Evolutionary conservation across 2,888 invertebrate species (phyloP).

Genomic region (Drosophila formosana): DNA sequence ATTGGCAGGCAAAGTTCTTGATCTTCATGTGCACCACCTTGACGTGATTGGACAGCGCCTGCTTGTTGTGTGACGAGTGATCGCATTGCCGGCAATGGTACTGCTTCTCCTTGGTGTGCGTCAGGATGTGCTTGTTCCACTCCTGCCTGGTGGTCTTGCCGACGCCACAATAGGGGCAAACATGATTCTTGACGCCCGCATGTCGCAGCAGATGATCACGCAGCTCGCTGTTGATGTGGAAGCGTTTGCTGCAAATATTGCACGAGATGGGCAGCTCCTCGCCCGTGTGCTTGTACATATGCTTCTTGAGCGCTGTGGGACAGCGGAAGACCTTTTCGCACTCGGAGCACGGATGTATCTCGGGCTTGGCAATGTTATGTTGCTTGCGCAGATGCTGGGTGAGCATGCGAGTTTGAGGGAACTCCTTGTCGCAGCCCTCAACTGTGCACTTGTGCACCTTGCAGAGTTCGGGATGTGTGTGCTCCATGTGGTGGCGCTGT

Average conservation of each 20-base stretch:
- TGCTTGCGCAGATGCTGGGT: conserved; percentile 78
- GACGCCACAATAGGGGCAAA: conserved; percentile 83
- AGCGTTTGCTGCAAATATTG: conserved; percentile 81
- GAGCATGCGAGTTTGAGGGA: conserved; percentile 78
- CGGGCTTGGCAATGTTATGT: conserved; percentile 73
- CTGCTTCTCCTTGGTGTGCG: conserved; percentile 82
- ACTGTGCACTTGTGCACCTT: conserved; percentile 75
- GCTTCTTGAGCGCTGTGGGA: conserved; percentile 82
- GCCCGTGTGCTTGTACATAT: conserved; percentile 83
- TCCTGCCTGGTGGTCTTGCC: conserved; percentile 83
- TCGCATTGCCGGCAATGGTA: conserved; percentile 79
- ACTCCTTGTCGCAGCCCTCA: conserved; percentile 77
- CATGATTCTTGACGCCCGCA: conserved; percentile 83
- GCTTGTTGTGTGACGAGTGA: conserved; percentile 80
- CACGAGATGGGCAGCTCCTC: conserved; percentile 82
- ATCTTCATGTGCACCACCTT: conserved; percentile 82
- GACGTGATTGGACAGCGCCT: conserved; percentile 80
- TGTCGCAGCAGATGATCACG: conserved; percentile 83
- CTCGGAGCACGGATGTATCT: conserved; percentile 76
- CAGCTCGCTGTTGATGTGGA: conserved; percentile 82
- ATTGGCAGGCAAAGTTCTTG: conserved; percentile 82
- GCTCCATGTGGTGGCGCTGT: conserved; percentile 77
- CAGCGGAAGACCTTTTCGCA: conserved; percentile 83
- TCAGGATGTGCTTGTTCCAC: conserved; percentile 82
- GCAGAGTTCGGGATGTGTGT: conserved; percentile 80